Evolutionary conservation across 1,140 invertebrate species (phyloP).

Genomic region (Tetraneura akinire): DNA sequence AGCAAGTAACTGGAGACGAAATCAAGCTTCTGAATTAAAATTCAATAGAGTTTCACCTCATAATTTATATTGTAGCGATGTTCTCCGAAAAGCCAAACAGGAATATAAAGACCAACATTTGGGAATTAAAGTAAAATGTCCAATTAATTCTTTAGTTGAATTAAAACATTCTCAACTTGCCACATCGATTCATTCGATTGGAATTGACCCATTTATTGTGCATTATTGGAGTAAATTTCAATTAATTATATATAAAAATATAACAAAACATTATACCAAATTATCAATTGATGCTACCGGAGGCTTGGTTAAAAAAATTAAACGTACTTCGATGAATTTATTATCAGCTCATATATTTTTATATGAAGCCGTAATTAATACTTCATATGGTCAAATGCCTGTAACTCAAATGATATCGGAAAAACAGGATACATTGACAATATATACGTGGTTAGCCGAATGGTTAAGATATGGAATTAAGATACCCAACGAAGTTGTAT

Average conservation of each 20-base stretch:
- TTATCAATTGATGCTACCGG: not conserved
- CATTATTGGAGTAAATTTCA: not conserved
- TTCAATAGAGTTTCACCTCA: not conserved
- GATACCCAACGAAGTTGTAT: not conserved
- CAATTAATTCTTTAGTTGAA: not conserved
- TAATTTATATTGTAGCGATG: not conserved
- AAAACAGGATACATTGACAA: not conserved
- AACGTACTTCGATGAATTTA: not conserved
- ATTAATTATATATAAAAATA: not conserved
- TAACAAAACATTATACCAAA: slow-evolving; percentile 41
- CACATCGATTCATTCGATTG: not conserved
- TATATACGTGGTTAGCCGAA: not conserved
- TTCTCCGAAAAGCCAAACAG: not conserved
- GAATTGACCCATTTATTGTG: not conserved
- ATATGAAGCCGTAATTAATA: not conserved
- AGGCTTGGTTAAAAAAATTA: slow-evolving; percentile 2
- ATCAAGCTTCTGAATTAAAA: not conserved
- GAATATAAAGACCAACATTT: not conserved
- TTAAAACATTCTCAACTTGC: not conserved
- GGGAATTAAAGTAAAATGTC: not conserved
- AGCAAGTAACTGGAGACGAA: slow-evolving; percentile 11
- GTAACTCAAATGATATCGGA: not conserved
- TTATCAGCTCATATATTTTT: slow-evolving; percentile 15
- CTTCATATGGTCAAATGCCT: not conserved
- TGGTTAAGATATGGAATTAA: not conserved